Evolutionary conservation across 2,113 vertebrate genomes (phyloP).

Genomic region (Leptosomus discolor): DNA sequence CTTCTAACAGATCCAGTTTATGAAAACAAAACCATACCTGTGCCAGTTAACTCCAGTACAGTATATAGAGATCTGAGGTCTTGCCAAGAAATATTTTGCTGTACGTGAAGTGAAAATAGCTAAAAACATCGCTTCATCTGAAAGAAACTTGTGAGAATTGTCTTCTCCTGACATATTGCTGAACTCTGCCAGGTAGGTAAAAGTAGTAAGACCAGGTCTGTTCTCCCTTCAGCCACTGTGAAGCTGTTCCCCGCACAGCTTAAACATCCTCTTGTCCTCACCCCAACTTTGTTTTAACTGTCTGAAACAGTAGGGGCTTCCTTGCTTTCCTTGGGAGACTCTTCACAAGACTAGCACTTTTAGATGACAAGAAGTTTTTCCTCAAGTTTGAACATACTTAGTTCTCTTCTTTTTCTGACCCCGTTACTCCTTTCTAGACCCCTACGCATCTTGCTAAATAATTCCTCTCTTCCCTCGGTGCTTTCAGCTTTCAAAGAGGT

Average conservation of each 20-base stretch:
- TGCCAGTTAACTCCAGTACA: neutral
- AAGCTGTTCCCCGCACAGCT: neutral
- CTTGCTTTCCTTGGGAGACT: neutral
- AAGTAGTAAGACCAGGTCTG: neutral
- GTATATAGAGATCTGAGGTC: neutral
- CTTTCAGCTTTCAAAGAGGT: slow-evolving; percentile 52
- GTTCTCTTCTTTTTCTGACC: neutral
- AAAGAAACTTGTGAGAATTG: neutral
- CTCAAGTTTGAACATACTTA: neutral
- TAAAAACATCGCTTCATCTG: neutral
- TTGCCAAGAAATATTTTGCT: neutral
- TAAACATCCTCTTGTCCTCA: neutral
- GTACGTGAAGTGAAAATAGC: neutral
- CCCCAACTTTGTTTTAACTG: neutral
- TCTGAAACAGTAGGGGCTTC: neutral
- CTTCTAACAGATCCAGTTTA: neutral
- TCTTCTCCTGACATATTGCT: neutral
- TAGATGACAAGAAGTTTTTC: neutral
- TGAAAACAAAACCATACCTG: neutral
- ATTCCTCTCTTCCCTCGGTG: neutral
- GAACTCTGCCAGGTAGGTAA: neutral
- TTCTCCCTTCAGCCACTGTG: neutral
- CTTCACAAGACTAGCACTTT: neutral
- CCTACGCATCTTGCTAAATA: neutral
- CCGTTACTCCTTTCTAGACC: neutral